phyloP scores from a whole-genome alignment of 2,113 vertebrate species.

The Baryphthengus martii region DNA sequence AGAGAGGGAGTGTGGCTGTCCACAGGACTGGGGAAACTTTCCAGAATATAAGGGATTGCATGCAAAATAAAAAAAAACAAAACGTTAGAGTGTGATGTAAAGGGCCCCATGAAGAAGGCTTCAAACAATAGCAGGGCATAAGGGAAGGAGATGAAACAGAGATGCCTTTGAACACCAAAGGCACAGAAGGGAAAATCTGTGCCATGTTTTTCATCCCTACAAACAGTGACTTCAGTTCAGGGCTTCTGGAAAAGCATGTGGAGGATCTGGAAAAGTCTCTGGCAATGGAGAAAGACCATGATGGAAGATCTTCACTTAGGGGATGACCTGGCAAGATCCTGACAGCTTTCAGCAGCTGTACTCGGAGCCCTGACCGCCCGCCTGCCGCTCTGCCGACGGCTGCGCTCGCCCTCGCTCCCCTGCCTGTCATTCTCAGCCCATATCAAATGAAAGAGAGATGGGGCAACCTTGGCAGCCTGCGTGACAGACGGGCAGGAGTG shows the following conservation, averaged over 20 bases:
- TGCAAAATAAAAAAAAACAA: background rate
- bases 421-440: conserved; percentile 19
- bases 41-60: background rate
- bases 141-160: background rate
- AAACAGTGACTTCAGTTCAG: background rate
- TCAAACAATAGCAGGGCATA: background rate
- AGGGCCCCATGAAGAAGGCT: background rate
- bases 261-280: conserved; percentile 14
- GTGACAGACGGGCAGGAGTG: conserved; percentile 7
- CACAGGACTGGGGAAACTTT: background rate
- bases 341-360: conserved; percentile 29
- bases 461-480: background rate
- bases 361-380: background rate
- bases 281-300: background rate
- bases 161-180: background rate
- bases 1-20: background rate
- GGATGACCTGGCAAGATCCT: background rate
- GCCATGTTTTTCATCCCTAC: background rate
- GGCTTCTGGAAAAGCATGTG: background rate
- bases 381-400: background rate
- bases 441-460: conserved; percentile 32
- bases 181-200: background rate
- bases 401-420: background rate
- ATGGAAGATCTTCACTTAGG: conserved; percentile 6
- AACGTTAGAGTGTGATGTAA: background rate